Base-by-base conservation (phyloP, 2,113 vertebrate species). In the Pseudolaguvia tuberculata region DNA sequence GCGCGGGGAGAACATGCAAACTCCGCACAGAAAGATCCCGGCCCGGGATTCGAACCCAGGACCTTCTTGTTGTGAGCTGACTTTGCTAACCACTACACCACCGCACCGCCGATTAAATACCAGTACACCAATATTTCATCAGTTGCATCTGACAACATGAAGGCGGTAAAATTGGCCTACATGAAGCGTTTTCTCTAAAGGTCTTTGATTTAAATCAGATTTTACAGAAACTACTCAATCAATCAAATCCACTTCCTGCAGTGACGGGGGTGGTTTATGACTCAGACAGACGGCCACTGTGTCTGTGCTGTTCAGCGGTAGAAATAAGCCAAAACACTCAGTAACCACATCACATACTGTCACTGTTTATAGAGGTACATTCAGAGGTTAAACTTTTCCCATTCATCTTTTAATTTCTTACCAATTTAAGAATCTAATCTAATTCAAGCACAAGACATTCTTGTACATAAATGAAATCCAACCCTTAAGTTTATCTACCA, bases 241-340 rank as follows among this genome's bases (percentile, higher is more conserved):
- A 70, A 79, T 79, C 72, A 73, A 35, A 55, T 52, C n/a, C 29
- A 57, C 47, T 47, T 70, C 67, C 45, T 31, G n/a, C 15, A 42
- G 62, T 68, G 58, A 67, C 21, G 27, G 48, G 25, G 50, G 70
- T n/a, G 53, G 53, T 65, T 70, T 51, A 79, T 71, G 47, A 58
- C 39, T 65, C 72, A 57, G 25, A 39, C 66, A 50, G 57, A 51
- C 42, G 21, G 66, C 50, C 35, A 39, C 53, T 20, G 3, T 21
- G 11, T 21, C 17, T 50, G 63, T 35, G 51, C 55, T 56, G 55
- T 56, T 66, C 61, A 65, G 23, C 48, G 18, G 27, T 21, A 42
- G 15, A 62, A 15, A 53, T 8, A 6, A 45, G 53, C 15, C 65
- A 23, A 55, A n/a, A 42, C 21, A 56, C 51, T 48, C 50, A n/a